Base-by-base conservation (phyloP, 2,888 invertebrate species). In the Iphiclides podalirius region DNA sequence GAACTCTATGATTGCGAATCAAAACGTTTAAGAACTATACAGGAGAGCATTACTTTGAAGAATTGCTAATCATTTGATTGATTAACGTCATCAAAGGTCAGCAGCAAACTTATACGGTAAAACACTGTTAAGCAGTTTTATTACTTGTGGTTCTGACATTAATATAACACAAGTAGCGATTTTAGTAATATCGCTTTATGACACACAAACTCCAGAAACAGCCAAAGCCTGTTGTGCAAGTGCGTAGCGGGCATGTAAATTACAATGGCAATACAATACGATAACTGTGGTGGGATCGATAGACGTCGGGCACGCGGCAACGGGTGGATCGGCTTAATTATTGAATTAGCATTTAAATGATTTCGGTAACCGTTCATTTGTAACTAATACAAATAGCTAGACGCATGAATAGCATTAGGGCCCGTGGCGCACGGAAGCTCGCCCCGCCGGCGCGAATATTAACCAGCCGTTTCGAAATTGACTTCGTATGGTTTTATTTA, bases 271-370 rank as follows among this genome's bases (percentile, higher is more conserved):
- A 40, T 38, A 59, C 60, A 60, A 59, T 57, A 57, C 55, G 57
- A 55, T 56, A 57, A 70, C 66, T 61, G 64, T 67, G 65, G 64
- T 67, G 65, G 64, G 74, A 78, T 81, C 82, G 75, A 82, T 81
- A 77, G 72, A 62, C 66, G 66, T 65, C 67, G 63, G 68, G 71
- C 73, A 69, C 70, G 70, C 72, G 66, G 81, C 79, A 79, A 79
- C 83, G 76, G 79, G 73, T 70, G 78, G 81, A 72, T 74, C 79
- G 79, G 72, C 73, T 87, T 89, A 89, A 89, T 89, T 89, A 89
- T 86, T 79, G 86, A 84, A 89, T 89, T 89, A 88, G 89, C 89
- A 89, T 89, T 85, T 89, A 89, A 89, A 89, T 89, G 79, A 89
- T 89, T 87, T 89, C 79, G 89, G 88, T 82, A 88, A 83, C 87